These are phyloP conservation scores for Epistrophe grossulariae DNA, from an alignment of 2,888 invertebrate species.

Conservation along the genomic window DNA sequence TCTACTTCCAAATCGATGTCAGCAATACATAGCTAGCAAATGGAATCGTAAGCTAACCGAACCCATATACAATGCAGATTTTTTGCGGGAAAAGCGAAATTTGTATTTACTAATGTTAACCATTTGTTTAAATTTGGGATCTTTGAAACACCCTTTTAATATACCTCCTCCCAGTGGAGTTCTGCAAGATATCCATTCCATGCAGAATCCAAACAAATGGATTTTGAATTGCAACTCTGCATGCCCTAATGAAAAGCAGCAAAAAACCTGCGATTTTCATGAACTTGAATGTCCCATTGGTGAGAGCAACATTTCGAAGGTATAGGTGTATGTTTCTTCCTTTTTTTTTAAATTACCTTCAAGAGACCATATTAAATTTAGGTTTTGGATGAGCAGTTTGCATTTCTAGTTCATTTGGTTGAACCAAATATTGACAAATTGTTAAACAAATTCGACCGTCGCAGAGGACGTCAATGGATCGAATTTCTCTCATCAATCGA, in stretches of 20 bases:
- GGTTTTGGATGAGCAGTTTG: conserved; percentile 84
- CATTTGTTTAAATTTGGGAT: conserved; percentile 63
- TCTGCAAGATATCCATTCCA: conserved; percentile 8
- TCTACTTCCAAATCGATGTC: conserved; percentile 46
- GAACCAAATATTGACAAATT: conserved; percentile 84
- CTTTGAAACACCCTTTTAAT: conserved; percentile 69
- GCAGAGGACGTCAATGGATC: conserved; percentile 84
- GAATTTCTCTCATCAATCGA: conserved; percentile 84
- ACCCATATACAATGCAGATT: conserved; percentile 65
- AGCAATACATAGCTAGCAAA: conserved; percentile 46
- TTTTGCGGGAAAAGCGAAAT: conserved; percentile 74
- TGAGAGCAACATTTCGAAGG: conserved; percentile 44
- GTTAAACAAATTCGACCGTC: conserved; percentile 82
- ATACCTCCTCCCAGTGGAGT: conserved; percentile 46
- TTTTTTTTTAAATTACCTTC: neutral
- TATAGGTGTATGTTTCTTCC: conserved; percentile 7
- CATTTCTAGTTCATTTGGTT: conserved; percentile 84
- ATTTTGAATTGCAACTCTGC: neutral
- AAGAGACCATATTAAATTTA: conserved; percentile 62
- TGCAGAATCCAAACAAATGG: conserved; percentile 15
- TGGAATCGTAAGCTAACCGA: conserved; percentile 74
- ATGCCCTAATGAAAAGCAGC: neutral
- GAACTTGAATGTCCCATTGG: conserved; percentile 37
- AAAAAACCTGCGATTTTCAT: conserved; percentile 43
- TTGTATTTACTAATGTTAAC: conserved; percentile 75